Conservation (phyloP, 2,113 vertebrate genomes). For the Cebus imitator region DNA sequence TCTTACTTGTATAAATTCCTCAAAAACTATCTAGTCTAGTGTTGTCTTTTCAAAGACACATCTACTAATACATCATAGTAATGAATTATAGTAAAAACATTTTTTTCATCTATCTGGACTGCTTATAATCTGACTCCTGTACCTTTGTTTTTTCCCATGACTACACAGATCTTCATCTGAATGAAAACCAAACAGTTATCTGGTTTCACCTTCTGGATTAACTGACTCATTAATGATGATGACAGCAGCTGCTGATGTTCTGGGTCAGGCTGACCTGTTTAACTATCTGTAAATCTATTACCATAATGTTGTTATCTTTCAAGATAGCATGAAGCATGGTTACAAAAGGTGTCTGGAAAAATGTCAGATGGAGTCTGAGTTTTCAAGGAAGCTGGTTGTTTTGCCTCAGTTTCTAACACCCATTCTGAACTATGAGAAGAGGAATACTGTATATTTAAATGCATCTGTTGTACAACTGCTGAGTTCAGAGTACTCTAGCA, state of each 20-base stretch:
- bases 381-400: slow-evolving; percentile 69
- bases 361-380: slow-evolving; percentile 55
- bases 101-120: neutral
- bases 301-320: neutral
- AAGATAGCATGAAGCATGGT: neutral
- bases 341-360: slow-evolving; percentile 54
- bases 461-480: slow-evolving; percentile 74
- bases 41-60: neutral
- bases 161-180: neutral
- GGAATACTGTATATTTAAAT: slow-evolving; percentile 66
- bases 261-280: slow-evolving; percentile 40
- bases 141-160: neutral
- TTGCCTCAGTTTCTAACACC: slow-evolving; percentile 67
- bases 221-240: neutral
- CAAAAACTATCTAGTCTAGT: neutral
- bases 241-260: slow-evolving; percentile 1
- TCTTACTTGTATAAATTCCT: neutral
- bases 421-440: slow-evolving; percentile 49
- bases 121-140: neutral
- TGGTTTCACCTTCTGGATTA: slow-evolving; percentile 8
- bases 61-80: neutral
- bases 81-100: neutral
- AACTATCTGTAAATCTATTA: neutral
- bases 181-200: neutral
- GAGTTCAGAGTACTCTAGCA: slow-evolving; percentile 60